Evolutionary conservation across 2,797 vertebrate species (phyloP), one percentile per base, ranked within the genome.

Genomic region (Enteromius fasciolatus): DNA sequence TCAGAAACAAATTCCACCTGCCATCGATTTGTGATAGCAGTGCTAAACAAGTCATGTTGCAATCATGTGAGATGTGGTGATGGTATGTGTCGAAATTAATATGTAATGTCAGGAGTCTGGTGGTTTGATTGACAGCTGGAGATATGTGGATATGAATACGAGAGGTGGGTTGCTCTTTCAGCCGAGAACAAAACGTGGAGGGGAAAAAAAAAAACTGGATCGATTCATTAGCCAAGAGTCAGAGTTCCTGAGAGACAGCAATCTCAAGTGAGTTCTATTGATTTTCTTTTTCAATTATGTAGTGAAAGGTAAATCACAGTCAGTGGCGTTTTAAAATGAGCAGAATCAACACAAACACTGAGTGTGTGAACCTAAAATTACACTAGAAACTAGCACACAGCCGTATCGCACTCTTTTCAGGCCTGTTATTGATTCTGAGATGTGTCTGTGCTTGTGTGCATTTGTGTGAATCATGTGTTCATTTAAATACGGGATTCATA

Each of bases 231-330:
- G 84, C 72, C 57, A 59, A 77, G 86, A 87, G 52, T 67, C 83
- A 84, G 81, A 78, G 86, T 87, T 87, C 57, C 64, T 31, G 25
- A 59, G 57, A 86, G 86, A 86, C 85, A 2, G 70, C 76, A 72
- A 81, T 73, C 78, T 76, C 23, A 63, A 89, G 82, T 79, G 89
- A 92, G 89, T 88, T 86, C 72, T 84, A 90, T 90, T 54, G 86
- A 93, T 93, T 94, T 93, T 92, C 78, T 90, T 91, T 93, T 92
- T 91, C 92, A 94, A 93, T 93, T 91, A 92, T 86, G 76, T 82
- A 67, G 87, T 84, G 85, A 86, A 89, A 89, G 85, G 90, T 92
- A 90, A 93, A 93, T 91, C 90, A 90, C 87, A 91, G 88, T 87
- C 87, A 87, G 88, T 76, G 87, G 86, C 87, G 82, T 84, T 93